These are phyloP conservation scores for Pinna nobilis DNA, from an alignment of 1,140 invertebrate species.

Conservation along the genomic window DNA sequence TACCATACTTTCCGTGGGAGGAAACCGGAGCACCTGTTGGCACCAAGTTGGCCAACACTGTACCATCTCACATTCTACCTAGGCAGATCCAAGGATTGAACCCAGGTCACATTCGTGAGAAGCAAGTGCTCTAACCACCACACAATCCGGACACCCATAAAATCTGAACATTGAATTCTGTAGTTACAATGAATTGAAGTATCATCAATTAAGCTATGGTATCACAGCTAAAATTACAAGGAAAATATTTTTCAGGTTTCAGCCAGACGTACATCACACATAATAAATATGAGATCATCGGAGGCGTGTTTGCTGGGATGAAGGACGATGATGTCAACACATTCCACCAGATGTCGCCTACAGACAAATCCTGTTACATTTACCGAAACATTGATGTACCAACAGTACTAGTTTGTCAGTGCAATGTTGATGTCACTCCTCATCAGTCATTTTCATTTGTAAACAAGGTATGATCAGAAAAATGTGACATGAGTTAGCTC, in stretches of 20 bases:
- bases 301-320: slow-evolving; percentile 55
- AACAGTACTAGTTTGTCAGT: slow-evolving; percentile 55
- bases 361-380: slow-evolving; percentile 60
- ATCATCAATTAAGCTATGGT: too few relatives aligned
- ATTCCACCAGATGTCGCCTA: slow-evolving; percentile 39
- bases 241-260: slow-evolving; percentile 66
- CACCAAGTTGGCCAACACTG: too few relatives aligned
- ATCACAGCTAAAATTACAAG: too few relatives aligned
- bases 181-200: neutral
- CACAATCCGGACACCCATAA: too few relatives aligned
- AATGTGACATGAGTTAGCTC: too few relatives aligned
- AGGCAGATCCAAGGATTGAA: too few relatives aligned
- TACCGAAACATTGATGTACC: slow-evolving; percentile 48
- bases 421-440: slow-evolving; percentile 52
- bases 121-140: too few relatives aligned
- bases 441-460: slow-evolving; percentile 63
- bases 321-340: slow-evolving; percentile 43
- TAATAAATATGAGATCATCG: slow-evolving; percentile 55
- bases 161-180: too few relatives aligned
- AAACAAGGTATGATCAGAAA: slow-evolving; percentile 59
- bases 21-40: too few relatives aligned
- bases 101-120: too few relatives aligned
- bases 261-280: slow-evolving; percentile 56
- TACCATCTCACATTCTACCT: too few relatives aligned
- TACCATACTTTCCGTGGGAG: too few relatives aligned